phyloP scores from a whole-genome alignment of 2,888 invertebrate genomes.

The Pandemis heparana region DNA sequence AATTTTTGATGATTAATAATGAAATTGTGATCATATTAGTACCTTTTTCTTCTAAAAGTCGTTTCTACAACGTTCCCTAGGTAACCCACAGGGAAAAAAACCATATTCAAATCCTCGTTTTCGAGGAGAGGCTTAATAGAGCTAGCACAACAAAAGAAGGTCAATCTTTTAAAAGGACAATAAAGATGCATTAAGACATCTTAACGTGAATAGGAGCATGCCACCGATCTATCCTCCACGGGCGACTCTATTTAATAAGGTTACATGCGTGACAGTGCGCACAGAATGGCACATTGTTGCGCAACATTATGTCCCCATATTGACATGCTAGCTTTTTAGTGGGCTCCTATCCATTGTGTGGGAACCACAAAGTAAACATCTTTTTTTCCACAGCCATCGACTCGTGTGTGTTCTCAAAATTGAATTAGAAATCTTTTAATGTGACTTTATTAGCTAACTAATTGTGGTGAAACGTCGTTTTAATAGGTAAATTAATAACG shows the following conservation, averaged over 20 bases:
- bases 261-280: conserved; percentile 75
- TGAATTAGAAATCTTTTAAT: conserved; percentile 65
- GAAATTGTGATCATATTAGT: no score
- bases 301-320: conserved; percentile 69
- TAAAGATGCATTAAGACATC: conserved; percentile 43
- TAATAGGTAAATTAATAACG: conserved; percentile 42
- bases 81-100: neutral
- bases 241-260: conserved; percentile 72
- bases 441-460: conserved; percentile 52
- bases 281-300: conserved; percentile 71
- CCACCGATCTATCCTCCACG: conserved; percentile 76
- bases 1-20: no score
- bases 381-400: conserved; percentile 39
- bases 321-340: conserved; percentile 79
- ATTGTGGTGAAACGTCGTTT: conserved; percentile 46
- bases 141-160: conserved; percentile 31
- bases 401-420: conserved; percentile 52
- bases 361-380: conserved; percentile 51
- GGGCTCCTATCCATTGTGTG: conserved; percentile 59
- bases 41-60: no score
- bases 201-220: conserved; percentile 50
- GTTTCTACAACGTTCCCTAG: neutral
- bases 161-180: conserved; percentile 39
- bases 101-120: neutral
- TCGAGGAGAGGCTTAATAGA: neutral